Evolutionary conservation across 2,888 invertebrate species (phyloP).

Genomic region (Cetonia aurata): DNA sequence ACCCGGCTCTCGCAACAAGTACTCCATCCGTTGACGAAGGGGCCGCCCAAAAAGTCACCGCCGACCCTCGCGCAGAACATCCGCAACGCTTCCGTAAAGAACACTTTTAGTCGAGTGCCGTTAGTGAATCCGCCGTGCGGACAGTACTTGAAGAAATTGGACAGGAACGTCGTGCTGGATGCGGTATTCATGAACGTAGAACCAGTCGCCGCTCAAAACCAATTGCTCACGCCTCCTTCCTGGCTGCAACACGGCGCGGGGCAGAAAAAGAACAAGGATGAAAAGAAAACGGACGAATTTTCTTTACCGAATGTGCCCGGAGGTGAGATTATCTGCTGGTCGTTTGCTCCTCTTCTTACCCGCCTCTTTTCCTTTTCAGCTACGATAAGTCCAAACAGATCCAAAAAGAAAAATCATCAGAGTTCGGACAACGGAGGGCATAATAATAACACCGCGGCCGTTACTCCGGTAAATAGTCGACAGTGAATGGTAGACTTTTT

Average conservation of each 20-base stretch:
- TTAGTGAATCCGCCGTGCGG: conserved; percentile 56
- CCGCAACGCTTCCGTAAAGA: conserved; percentile 52
- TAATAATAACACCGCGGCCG: conserved; percentile 48
- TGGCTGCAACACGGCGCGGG: conserved; percentile 54
- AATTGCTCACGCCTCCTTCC: conserved; percentile 44
- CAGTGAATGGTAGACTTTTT: conserved; percentile 4
- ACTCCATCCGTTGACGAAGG: conserved; percentile 58
- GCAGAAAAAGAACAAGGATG: conserved; percentile 53
- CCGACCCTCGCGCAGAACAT: conserved; percentile 59
- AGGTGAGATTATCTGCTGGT: conserved; percentile 64
- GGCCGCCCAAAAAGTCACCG: conserved; percentile 55
- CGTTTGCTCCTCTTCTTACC: neutral
- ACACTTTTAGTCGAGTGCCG: conserved; percentile 58
- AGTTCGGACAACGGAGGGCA: conserved; percentile 53
- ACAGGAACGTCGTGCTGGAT: conserved; percentile 54
- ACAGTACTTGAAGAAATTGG: conserved; percentile 59
- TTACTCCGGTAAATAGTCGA: conserved; percentile 60
- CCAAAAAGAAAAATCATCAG: conserved; percentile 60
- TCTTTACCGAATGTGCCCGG: conserved; percentile 74
- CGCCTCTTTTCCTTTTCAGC: conserved; percentile 51
- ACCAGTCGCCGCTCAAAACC: conserved; percentile 51
- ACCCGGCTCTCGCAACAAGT: conserved; percentile 47
- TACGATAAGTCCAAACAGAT: conserved; percentile 60
- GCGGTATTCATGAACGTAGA: conserved; percentile 55
- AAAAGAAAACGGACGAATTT: conserved; percentile 67